Conservation (phyloP, 2,113 vertebrate species). For the Halichoeres trimaculatus region DNA sequence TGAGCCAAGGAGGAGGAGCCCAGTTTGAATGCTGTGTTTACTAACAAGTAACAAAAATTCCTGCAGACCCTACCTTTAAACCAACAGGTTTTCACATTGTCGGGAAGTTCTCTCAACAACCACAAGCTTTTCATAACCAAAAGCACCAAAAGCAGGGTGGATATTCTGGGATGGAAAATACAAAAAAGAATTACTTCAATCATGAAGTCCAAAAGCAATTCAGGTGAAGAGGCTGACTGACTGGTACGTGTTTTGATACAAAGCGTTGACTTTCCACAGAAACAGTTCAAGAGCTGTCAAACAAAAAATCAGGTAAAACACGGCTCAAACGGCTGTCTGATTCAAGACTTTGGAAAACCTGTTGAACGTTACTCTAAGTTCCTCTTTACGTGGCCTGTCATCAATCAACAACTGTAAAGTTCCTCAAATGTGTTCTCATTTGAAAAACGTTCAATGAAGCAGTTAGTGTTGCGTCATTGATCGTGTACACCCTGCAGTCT, state of each 20-base stretch:
- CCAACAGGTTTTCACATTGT: too few species aligned
- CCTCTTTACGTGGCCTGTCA: conserved; percentile 39
- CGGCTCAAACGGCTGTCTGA: background rate
- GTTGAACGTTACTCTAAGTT: conserved; percentile 29
- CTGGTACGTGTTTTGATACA: too few species aligned
- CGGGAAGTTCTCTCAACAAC: background rate
- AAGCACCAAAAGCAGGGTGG: background rate
- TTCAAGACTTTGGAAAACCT: background rate
- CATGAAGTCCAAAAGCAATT: too few species aligned
- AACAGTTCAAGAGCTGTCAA: too few species aligned
- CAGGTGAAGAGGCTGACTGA: too few species aligned
- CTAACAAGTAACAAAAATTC: too few species aligned
- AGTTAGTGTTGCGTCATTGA: conserved; percentile 18
- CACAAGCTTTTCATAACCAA: background rate
- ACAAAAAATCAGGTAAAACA: too few species aligned
- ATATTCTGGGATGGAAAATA: conserved; percentile 1
- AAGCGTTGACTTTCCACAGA: too few species aligned
- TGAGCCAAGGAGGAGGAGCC: too few species aligned
- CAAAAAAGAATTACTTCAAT: too few species aligned
- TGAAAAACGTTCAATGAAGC: conserved; percentile 10
- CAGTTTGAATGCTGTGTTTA: too few species aligned
- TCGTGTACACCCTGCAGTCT: background rate
- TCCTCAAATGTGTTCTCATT: conserved; percentile 27
- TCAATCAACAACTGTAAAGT: conserved; percentile 7
- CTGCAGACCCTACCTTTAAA: too few species aligned